Conservation (phyloP, 2,888 invertebrate genomes). For the Himalopsyche anomala region DNA sequence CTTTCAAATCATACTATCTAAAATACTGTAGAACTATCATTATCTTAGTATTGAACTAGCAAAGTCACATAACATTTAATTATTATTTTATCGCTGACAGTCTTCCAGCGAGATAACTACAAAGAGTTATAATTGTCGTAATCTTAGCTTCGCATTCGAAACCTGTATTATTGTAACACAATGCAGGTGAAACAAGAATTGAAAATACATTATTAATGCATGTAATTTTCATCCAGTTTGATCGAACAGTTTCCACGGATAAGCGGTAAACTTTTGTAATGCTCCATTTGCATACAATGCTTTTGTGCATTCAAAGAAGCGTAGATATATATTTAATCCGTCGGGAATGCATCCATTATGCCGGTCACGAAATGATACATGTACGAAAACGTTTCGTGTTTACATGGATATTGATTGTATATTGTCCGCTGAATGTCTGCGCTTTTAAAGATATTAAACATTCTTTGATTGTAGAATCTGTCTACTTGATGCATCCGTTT, state of each 20-base stretch:
- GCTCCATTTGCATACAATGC: conserved; percentile 11
- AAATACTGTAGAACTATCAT: too few relatives aligned
- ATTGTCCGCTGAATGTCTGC: neutral
- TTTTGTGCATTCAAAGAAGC: conserved; percentile 22
- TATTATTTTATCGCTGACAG: too few relatives aligned
- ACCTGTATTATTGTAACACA: conserved; percentile 1
- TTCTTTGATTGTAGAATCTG: neutral
- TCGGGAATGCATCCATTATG: conserved; percentile 18
- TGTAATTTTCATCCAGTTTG: conserved; percentile 15
- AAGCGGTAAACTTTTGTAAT: conserved; percentile 26
- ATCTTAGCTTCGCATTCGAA: neutral
- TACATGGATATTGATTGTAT: neutral
- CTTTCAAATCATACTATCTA: too few relatives aligned
- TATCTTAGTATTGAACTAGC: too few relatives aligned
- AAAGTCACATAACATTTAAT: too few relatives aligned
- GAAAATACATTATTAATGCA: conserved; percentile 8
- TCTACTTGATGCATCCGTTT: too few relatives aligned
- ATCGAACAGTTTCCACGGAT: conserved; percentile 30
- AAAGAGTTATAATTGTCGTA: neutral
- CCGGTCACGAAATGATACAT: conserved; percentile 2
- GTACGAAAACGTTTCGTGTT: conserved; percentile 16
- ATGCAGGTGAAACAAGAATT: neutral
- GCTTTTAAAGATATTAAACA: neutral
- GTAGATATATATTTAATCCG: conserved; percentile 15
- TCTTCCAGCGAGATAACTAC: too few relatives aligned